Conservation (phyloP, 2,888 invertebrate species). For the Heliconius aoede region DNA sequence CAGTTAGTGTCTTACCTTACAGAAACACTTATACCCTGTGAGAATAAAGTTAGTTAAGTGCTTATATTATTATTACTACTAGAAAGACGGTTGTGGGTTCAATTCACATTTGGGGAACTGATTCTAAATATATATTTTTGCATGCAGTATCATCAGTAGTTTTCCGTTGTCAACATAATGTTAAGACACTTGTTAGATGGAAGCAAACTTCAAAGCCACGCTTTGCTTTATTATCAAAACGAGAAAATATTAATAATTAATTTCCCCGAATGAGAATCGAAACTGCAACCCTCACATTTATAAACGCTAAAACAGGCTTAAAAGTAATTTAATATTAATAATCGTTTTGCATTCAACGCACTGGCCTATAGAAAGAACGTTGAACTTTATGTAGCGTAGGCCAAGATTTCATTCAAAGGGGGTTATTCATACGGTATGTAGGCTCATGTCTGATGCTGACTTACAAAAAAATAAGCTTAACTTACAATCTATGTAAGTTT, state of each 20-base stretch:
- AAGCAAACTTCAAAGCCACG: no score
- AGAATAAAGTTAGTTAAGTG: neutral
- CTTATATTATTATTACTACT: no score
- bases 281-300: neutral
- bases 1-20: neutral
- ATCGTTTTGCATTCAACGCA: slow-evolving; percentile 6
- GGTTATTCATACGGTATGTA: slow-evolving; percentile 3
- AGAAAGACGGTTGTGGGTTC: no score
- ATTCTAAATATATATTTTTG: no score
- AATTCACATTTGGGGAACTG: no score
- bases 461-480: neutral
- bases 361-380: slow-evolving; percentile 17
- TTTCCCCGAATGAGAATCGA: neutral
- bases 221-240: no score
- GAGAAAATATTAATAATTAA: neutral
- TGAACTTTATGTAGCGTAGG: slow-evolving; percentile 5
- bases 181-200: no score
- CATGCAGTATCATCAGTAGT: no score
- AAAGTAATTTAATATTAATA: slow-evolving; percentile 12
- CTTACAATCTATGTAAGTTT: no score
- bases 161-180: no score
- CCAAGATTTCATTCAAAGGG: neutral
- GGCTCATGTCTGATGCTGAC: neutral
- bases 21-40: neutral
- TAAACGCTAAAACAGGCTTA: neutral